Percentiles rank a stretch among this genome's conserved stretches.
Evolutionary conservation across 2,797 vertebrate species (phyloP).

Genomic region (Micrastur ruficollis): DNA sequence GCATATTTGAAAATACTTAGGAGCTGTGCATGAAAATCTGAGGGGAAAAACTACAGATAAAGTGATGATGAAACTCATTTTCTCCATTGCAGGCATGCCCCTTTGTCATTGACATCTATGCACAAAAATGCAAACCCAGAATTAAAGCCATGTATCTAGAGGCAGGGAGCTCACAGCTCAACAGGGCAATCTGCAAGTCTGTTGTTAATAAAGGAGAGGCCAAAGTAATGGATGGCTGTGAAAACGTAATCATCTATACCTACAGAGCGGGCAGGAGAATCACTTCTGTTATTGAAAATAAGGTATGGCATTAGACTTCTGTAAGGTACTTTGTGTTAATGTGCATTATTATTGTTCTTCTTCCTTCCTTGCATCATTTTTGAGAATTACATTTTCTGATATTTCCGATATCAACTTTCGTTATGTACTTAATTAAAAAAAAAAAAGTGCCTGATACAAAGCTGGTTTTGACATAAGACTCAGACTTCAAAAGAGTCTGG

Average conservation of each 20-base stretch:
- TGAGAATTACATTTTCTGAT: background rate
- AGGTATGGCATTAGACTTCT: slow-evolving; percentile 73
- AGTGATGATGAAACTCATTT: background rate
- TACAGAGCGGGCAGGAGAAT: slow-evolving; percentile 81
- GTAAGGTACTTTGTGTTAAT: background rate
- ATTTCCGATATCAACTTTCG: background rate
- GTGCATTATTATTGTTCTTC: background rate
- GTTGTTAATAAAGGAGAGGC: slow-evolving; percentile 79
- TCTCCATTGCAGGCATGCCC: slow-evolving; percentile 84
- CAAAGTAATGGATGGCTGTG: slow-evolving; percentile 79
- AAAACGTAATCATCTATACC: slow-evolving; percentile 81
- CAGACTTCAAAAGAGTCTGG: background rate
- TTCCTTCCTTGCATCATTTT: background rate
- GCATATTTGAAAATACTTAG: background rate
- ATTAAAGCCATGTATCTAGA: slow-evolving; percentile 81
- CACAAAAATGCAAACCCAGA: slow-evolving; percentile 80
- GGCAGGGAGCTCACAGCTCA: slow-evolving; percentile 79
- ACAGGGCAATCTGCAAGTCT: slow-evolving; percentile 83
- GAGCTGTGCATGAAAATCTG: background rate
- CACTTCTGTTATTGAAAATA: slow-evolving; percentile 88
- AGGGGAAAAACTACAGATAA: background rate
- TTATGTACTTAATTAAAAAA: background rate
- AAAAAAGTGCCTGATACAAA: background rate
- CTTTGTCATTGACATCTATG: slow-evolving; percentile 82
- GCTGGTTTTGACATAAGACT: background rate